Base-by-base conservation (phyloP, 2,113 vertebrate species). In the Harpagus bidentatus region DNA sequence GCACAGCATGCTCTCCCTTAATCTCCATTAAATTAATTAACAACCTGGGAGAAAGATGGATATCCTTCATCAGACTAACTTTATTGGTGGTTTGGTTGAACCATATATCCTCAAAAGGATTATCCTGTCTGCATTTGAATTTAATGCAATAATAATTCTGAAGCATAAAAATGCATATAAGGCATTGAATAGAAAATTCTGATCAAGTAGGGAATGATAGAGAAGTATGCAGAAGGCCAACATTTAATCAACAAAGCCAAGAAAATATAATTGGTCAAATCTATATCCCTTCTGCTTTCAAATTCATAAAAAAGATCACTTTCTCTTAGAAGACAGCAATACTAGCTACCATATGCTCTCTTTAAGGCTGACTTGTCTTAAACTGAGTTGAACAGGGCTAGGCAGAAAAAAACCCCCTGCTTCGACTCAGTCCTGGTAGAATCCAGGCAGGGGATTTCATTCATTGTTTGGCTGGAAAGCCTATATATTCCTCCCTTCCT, bases 21-120 rank as follows among this genome's bases (percentile, higher is more conserved):
- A 92, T 42, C 17, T 73, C 42, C 56, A 77, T 69, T 95, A 86
- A 90, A 93, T 85, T 85, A 94, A 59, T 88, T 93, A 95, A 88
- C 19, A 86, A 80, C 10, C 45, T 82, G 25, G 13, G 84, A 11
- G 76, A 66, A 93, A 82, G 79, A 88, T 86, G 48, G 66, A 69
- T 93, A 61, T 85, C 45, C 13, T 90, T 91, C 42, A 56, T 93
- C 40, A 69, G 48, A 61, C 25, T 85, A 42, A 61, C 77, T 78
- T 82, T 79, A 87, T 72, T 91, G 86, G 25, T 79, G 18, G 13
- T 87, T 82, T 91, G 23, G 47, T 87, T 94, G 56, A 94, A 69
- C 36, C 34, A 58, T 79, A 63, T 50, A 43, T 42, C 40, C 47
- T 91, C 43, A 91, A 91, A 96, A 85, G 61, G 48, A 94, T 93